A percentile compares a stretch with the other conserved stretches of the same genome.
These are phyloP conservation scores for Drosophila kanapiae DNA, from an alignment of 1,140 invertebrate genomes.

Conservation along the genomic window DNA sequence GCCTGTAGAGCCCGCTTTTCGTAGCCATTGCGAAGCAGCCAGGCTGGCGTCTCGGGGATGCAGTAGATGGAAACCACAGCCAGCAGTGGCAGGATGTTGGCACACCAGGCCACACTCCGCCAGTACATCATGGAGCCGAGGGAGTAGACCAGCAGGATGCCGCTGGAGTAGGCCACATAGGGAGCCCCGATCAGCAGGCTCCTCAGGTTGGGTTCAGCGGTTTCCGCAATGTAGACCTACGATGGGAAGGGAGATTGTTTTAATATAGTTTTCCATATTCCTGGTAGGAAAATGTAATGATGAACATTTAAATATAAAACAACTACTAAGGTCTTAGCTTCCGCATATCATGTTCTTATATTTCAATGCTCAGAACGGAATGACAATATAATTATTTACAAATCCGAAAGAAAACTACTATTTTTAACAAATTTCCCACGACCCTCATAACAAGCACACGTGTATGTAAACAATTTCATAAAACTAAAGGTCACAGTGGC, in stretches of 20 bases:
- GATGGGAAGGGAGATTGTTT: background rate
- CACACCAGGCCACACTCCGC: slow-evolving; percentile 88
- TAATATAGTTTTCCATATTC: too few relatives aligned
- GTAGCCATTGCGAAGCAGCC: slow-evolving; percentile 88
- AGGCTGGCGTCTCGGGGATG: slow-evolving; percentile 90
- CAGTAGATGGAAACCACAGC: slow-evolving; percentile 87
- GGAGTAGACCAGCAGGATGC: slow-evolving; percentile 90
- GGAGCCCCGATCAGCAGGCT: slow-evolving; percentile 89
- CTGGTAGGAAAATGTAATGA: too few relatives aligned
- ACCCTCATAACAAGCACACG: slow-evolving; percentile 24
- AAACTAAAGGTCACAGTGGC: slow-evolving; percentile 52
- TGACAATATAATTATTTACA: too few relatives aligned
- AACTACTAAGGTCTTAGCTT: too few relatives aligned
- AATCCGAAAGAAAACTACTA: background rate
- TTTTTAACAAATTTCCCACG: slow-evolving; percentile 5
- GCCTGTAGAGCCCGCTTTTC: slow-evolving; percentile 88
- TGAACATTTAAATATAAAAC: too few relatives aligned
- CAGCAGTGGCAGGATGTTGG: slow-evolving; percentile 87
- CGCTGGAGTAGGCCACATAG: slow-evolving; percentile 89
- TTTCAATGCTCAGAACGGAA: too few relatives aligned
- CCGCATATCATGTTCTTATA: too few relatives aligned
- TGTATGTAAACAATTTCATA: slow-evolving; percentile 57
- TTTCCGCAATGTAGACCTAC: slow-evolving; percentile 90
- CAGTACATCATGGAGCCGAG: slow-evolving; percentile 88
- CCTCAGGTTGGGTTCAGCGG: slow-evolving; percentile 89